Base-by-base conservation (phyloP, 2,888 invertebrate genomes). In the Standfussiana lucernea region DNA sequence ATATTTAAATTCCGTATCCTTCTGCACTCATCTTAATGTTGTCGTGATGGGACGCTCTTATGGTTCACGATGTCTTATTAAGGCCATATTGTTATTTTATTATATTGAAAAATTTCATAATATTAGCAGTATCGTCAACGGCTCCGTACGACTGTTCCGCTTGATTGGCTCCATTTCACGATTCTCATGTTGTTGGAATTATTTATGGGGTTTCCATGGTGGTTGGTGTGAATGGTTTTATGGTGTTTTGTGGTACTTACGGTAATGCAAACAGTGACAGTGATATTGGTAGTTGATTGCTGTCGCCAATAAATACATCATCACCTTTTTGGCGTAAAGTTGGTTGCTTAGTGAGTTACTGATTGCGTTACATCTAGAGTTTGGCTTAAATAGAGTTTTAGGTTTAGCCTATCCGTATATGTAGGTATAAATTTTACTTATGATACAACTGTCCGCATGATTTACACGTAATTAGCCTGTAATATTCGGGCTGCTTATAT, bases 51-150 rank as follows among this genome's bases (percentile, higher is more conserved):
- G 77, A 83, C 81, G 78, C 86, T 83, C 86, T 82, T 88, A 85
- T 86, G 85, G 89, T 92, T 91, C 93, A 91, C 91, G 91, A 88
- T 77, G 79, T 85, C 93, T 90, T 92, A 93, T 92, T 93, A 93
- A 92, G 87, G 81, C 85, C 89, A 91, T 90, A 90, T 90, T 88
- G 89, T 92, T 92, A 92, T 91, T 91, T 90, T 92, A 92, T 91
- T 91, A 90, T 90, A 89, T 88, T 89, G 90, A 93, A 92, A 90
- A 92, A 91, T 91, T 90, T 88, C 86, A 91, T 90, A 88, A 90
- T 81, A 88, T 89, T 87, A 89, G 76, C 68, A 59, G 74, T 65
- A 81, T 80, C 78, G 76, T 76, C 77, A 87, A 86, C 53, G 32
- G 80, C 84, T 72, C 65, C 72, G 72, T 70, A 83, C 79, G 86